Evolutionary conservation across 2,797 vertebrate species (phyloP).

Genomic region (Rachycentron canadum): DNA sequence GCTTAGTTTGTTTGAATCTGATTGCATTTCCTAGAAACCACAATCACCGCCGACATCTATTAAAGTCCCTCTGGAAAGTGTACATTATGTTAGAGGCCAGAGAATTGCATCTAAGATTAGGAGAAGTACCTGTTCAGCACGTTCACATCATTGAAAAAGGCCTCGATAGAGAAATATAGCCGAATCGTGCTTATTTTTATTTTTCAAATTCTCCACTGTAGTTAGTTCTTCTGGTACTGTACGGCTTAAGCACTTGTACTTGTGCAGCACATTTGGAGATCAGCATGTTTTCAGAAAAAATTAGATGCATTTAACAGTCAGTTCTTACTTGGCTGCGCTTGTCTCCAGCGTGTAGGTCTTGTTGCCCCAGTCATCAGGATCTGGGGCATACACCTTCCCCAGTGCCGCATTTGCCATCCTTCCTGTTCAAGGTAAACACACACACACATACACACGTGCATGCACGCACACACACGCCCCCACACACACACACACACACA

Average conservation of each 20-base stretch:
- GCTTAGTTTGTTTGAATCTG: constrained; percentile 54
- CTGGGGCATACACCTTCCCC: constrained; percentile 91
- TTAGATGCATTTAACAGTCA: constrained; percentile 54
- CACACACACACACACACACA: constrained; percentile 23
- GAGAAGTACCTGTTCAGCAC: constrained; percentile 34
- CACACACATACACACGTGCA: constrained; percentile 38
- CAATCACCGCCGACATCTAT: constrained; percentile 49
- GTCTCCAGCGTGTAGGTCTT: constrained; percentile 93
- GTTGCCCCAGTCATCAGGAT: constrained; percentile 95
- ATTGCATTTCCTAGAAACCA: constrained; percentile 50
- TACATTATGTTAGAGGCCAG: constrained; percentile 22
- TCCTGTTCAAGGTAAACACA: constrained; percentile 85
- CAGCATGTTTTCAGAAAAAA: constrained; percentile 47
- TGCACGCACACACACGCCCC: constrained; percentile 44
- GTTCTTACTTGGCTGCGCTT: constrained; percentile 89
- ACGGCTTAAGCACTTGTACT: constrained; percentile 41
- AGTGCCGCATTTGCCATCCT: constrained; percentile 86
- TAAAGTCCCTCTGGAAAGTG: constrained; percentile 46
- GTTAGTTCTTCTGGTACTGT: constrained; percentile 39
- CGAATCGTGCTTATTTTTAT: constrained; percentile 48
- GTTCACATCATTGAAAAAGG: constrained; percentile 41
- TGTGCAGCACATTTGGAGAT: constrained; percentile 59
- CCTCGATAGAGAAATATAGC: constrained; percentile 35
- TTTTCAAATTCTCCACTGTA: constrained; percentile 38
- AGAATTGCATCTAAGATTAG: constrained; percentile 45